phyloP scores from a whole-genome alignment of 2,888 invertebrate species.

The Drosophila bunnanda region DNA sequence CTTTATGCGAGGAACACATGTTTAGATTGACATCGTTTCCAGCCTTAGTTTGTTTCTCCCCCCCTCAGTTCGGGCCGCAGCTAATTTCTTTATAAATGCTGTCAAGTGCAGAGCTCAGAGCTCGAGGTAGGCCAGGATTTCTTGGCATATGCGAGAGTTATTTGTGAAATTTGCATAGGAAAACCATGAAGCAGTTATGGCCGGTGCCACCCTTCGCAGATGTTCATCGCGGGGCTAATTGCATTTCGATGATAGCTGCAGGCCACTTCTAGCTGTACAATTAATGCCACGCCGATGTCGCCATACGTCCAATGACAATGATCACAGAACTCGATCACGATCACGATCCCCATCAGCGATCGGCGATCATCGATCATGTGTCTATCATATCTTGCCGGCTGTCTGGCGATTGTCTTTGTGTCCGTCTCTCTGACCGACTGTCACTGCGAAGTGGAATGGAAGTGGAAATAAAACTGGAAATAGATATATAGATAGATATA shows the following conservation, averaged over 20 bases:
- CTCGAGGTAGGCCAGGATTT: slow-evolving; percentile 38
- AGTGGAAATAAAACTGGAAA: slow-evolving; percentile 48
- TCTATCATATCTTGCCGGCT: slow-evolving; percentile 52
- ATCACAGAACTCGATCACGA: slow-evolving; percentile 62
- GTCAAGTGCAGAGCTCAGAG: slow-evolving; percentile 47
- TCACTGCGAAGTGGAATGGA: slow-evolving; percentile 31
- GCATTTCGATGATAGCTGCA: slow-evolving; percentile 56
- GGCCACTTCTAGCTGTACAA: slow-evolving; percentile 47
- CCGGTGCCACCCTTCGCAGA: slow-evolving; percentile 61
- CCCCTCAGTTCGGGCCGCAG: slow-evolving; percentile 53
- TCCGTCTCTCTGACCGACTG: slow-evolving; percentile 47
- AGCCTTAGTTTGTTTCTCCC: slow-evolving; percentile 32
- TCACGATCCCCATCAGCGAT: slow-evolving; percentile 63
- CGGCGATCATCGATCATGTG: slow-evolving; percentile 64
- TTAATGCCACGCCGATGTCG: slow-evolving; percentile 51
- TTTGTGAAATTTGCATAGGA: slow-evolving; percentile 71
- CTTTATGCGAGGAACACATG: slow-evolving; percentile 80
- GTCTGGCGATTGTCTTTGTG: slow-evolving; percentile 47
- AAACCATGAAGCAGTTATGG: slow-evolving; percentile 64
- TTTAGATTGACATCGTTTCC: slow-evolving; percentile 83
- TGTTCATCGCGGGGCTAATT: slow-evolving; percentile 76
- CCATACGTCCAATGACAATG: slow-evolving; percentile 55
- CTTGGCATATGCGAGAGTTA: slow-evolving; percentile 67
- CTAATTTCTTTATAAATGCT: slow-evolving; percentile 68
- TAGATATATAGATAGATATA: slow-evolving; percentile 48